These are phyloP conservation scores for Tapirus terrestris DNA, from an alignment of 2,113 vertebrate species.

Conservation along the genomic window DNA sequence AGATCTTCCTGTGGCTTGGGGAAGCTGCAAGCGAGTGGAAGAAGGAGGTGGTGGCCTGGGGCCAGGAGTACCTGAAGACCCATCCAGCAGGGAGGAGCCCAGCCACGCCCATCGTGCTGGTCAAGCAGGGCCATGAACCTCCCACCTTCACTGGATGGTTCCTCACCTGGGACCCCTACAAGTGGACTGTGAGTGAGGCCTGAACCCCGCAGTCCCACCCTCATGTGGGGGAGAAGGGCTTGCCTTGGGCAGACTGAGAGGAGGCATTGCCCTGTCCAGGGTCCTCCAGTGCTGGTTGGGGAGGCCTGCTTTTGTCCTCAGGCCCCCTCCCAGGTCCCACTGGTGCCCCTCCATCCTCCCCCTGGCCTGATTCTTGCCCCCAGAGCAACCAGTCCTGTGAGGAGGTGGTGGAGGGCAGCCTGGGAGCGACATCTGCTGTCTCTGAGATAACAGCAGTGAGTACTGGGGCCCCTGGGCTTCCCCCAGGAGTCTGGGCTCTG, in stretches of 20 bases:
- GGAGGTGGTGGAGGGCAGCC: slow-evolving; percentile 90
- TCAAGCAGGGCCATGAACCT: slow-evolving; percentile 93
- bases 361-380: slow-evolving; percentile 26
- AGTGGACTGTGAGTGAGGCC: slow-evolving; percentile 89
- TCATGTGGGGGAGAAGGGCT: not conserved
- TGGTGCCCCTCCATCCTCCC: not conserved
- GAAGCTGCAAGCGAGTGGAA: slow-evolving; percentile 85
- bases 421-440: slow-evolving; percentile 85
- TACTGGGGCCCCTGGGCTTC: not conserved
- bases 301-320: not conserved
- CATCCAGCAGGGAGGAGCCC: slow-evolving; percentile 89
- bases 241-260: not conserved
- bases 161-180: slow-evolving; percentile 89
- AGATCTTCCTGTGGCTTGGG: slow-evolving; percentile 94
- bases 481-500: not conserved
- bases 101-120: slow-evolving; percentile 86
- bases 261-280: not conserved
- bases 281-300: not conserved
- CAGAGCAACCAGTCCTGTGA: slow-evolving; percentile 91
- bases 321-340: not conserved
- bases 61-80: slow-evolving; percentile 89
- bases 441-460: slow-evolving; percentile 92
- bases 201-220: not conserved
- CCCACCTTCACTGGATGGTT: slow-evolving; percentile 94
- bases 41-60: slow-evolving; percentile 83